Evolutionary conservation across 2,888 invertebrate genomes (phyloP).

Genomic region (Andricus curvator): DNA sequence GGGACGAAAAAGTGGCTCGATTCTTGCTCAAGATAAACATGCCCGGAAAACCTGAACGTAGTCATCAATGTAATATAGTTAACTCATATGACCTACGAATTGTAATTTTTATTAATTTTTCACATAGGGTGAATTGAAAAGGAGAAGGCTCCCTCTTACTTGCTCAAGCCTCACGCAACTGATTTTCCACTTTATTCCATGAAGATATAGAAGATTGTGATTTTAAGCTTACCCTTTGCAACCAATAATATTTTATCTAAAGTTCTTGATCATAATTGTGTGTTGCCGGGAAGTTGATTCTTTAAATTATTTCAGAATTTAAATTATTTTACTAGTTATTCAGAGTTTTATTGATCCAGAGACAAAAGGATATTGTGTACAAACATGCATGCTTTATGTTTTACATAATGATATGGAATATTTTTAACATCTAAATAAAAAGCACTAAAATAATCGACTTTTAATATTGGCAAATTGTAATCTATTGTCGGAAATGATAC

Average conservation of each 20-base stretch:
- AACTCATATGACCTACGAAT: background rate
- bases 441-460: background rate
- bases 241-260: background rate
- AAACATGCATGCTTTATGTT: background rate
- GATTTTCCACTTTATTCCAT: background rate
- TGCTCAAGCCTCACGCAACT: background rate
- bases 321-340: background rate
- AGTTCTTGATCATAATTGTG: background rate
- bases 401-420: background rate
- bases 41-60: slow-evolving; percentile 11
- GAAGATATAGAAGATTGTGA: background rate
- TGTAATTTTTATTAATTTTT: slow-evolving; percentile 2
- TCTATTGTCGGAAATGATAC: background rate
- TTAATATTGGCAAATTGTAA: background rate
- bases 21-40: slow-evolving; percentile 60
- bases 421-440: background rate
- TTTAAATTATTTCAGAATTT: background rate
- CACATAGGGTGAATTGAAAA: background rate
- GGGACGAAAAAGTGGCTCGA: slow-evolving; percentile 68
- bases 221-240: background rate
- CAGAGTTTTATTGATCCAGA: background rate
- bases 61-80: slow-evolving; percentile 13
- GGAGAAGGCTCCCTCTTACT: background rate
- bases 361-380: background rate
- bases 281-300: background rate